Conservation (phyloP, 2,113 vertebrate genomes). For the Speoplatyrhinus poulsoni region DNA sequence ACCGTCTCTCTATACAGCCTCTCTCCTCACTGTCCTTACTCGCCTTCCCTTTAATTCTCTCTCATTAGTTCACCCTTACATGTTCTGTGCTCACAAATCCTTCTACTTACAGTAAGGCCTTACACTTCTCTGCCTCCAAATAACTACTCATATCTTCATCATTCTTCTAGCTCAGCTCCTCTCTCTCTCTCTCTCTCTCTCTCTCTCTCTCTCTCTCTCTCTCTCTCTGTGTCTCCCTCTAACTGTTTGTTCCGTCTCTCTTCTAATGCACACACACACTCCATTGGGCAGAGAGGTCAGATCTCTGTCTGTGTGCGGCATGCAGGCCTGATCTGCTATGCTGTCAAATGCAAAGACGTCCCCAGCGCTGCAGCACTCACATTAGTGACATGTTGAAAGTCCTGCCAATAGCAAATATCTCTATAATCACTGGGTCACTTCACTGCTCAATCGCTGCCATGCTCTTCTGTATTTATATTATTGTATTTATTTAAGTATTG, state of each 20-base stretch:
- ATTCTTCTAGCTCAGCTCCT: background rate
- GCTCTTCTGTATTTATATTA: background rate
- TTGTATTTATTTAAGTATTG: background rate
- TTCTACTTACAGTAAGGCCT: conserved; percentile 21
- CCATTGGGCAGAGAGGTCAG: conserved; percentile 77
- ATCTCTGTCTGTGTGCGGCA: conserved; percentile 62
- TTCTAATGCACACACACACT: conserved; percentile 63
- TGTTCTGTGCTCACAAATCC: conserved; percentile 34
- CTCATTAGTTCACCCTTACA: conserved; percentile 33
- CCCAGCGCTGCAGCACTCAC: conserved; percentile 46
- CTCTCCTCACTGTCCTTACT: conserved; percentile 39
- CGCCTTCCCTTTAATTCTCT: conserved; percentile 26
- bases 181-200: conserved; percentile 16
- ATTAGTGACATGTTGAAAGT: conserved; percentile 32
- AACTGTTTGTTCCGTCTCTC: background rate
- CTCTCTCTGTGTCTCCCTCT: conserved; percentile 25
- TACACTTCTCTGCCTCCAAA: conserved; percentile 30
- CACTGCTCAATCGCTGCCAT: background rate
- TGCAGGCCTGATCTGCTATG: conserved; percentile 61
- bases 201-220: conserved; percentile 22
- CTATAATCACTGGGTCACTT: background rate
- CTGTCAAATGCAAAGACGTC: conserved; percentile 50
- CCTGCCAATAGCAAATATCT: conserved; percentile 15
- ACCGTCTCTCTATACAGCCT: conserved; percentile 68
- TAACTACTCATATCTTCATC: conserved; percentile 45